Conservation (phyloP, 1,140 invertebrate species). For the Diorhabda carinulata region DNA sequence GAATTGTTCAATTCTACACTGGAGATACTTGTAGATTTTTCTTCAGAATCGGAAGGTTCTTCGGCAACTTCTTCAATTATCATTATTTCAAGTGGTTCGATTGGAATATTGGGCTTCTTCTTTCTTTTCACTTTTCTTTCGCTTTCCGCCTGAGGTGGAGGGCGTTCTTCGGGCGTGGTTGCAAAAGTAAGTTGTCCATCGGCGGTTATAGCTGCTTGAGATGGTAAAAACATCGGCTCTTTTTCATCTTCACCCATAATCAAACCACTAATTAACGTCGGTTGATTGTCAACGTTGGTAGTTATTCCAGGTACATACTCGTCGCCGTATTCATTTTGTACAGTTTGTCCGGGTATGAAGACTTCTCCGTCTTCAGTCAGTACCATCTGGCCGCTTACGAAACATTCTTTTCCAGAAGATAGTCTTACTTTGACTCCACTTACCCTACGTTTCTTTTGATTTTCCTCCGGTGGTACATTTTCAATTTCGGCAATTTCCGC, state of each 20-base stretch:
- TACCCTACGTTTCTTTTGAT: slow-evolving; percentile 54
- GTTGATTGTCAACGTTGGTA: slow-evolving; percentile 62
- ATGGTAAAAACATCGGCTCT: slow-evolving; percentile 55
- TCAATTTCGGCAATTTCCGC: slow-evolving; percentile 57
- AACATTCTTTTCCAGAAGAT: slow-evolving; percentile 52
- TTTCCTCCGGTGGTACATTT: slow-evolving; percentile 59
- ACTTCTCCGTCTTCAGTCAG: slow-evolving; percentile 62
- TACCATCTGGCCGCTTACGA: slow-evolving; percentile 66
- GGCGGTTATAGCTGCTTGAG: slow-evolving; percentile 54
- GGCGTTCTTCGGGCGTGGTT: slow-evolving; percentile 39
- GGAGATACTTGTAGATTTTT: slow-evolving; percentile 25
- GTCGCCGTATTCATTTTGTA: slow-evolving; percentile 62
- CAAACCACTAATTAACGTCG: slow-evolving; percentile 59
- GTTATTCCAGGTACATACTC: slow-evolving; percentile 71
- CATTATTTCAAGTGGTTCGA: slow-evolving; percentile 26
- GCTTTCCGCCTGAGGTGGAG: slow-evolving; percentile 34
- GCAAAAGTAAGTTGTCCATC: slow-evolving; percentile 52
- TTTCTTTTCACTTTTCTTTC: slow-evolving; percentile 32
- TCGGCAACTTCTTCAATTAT: slow-evolving; percentile 25
- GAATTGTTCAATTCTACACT: slow-evolving; percentile 33
- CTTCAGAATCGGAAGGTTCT: slow-evolving; percentile 27
- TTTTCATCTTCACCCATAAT: slow-evolving; percentile 44
- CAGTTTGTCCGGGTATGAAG: slow-evolving; percentile 70
- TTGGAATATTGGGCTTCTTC: slow-evolving; percentile 33
- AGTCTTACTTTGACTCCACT: slow-evolving; percentile 44